Evolutionary conservation across 2,888 invertebrate genomes (phyloP), one percentile per base, ranked within the genome.

Genomic region (Melanargia galathea): DNA sequence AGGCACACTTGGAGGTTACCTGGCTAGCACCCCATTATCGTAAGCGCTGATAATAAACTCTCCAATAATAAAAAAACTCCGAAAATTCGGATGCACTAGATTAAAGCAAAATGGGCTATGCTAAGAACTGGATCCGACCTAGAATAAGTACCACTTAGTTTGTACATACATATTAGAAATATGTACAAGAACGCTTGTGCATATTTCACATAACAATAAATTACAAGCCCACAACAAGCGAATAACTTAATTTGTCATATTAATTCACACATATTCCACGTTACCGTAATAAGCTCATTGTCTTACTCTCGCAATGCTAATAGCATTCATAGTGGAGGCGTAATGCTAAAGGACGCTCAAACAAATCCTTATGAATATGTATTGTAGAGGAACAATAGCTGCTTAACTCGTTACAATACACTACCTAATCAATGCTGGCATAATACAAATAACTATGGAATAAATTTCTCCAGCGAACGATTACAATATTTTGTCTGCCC

Each of bases 311-410:
- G 71, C 75, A 70, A 79, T 75, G 81, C 76, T 82, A 86, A 87
- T 84, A 69, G 71, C 67, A 80, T 79, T 81, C 77, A 74, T 71
- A 73, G 68, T 69, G 73, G 73, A 73, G 77, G 76, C 75, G 78
- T 73, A 77, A 73, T 80, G 81, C 80, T 84, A 82, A 80, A 80
- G 82, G 79, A 79, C 80, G 79, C 72, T 74, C 76, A 79, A 79
- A 75, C 75, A 74, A 72, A 76, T 75, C 78, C 78, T 78, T 77
- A 84, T 86, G 79, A 82, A 86, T 86, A 86, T 84, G 72, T 75
- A 82, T 78, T 60, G 13, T 20, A 65, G 71, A 65, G 70, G 71
- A 66, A 73, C 71, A 75, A 74, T 74, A 30, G 45, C 35, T 35
- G 13, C 52, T 35, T 26, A 30, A 71, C 71, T 66, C 66, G 73